A percentile compares a stretch with the other conserved stretches of the same genome.
Evolutionary conservation across 92 coral and sea anemone species (phyloP).

Genomic region (Meandrina meandrites): DNA sequence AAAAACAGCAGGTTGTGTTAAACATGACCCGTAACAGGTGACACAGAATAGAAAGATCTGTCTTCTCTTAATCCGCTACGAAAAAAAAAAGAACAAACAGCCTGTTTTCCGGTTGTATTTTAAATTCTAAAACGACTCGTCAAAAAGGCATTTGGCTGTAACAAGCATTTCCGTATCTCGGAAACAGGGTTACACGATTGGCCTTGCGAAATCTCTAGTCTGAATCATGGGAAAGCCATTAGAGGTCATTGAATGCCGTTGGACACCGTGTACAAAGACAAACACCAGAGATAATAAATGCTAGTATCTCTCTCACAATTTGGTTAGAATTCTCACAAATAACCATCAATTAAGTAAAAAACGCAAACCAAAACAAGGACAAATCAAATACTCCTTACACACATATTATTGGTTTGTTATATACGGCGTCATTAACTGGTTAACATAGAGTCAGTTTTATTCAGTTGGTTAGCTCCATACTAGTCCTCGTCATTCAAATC

Average conservation of each 20-base stretch:
- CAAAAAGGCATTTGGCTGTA: background rate
- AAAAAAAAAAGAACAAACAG: background rate
- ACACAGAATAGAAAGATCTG: background rate
- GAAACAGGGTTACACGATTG: background rate
- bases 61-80: background rate
- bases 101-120: background rate
- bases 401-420: no score
- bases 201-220: no score
- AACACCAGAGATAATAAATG: no score
- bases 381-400: no score
- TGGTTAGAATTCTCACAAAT: no score
- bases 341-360: no score
- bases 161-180: background rate
- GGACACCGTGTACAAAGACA: background rate
- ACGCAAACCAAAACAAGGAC: no score
- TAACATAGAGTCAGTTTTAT: background rate
- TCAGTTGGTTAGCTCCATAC: background rate
- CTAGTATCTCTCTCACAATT: no score
- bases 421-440: background rate
- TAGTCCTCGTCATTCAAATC: no score
- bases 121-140: background rate
- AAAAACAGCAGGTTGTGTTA: background rate
- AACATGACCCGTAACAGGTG: conserved; percentile 29
- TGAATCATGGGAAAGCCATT: background rate
- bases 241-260: background rate